Evolutionary conservation across 35 echinoderm and acorn worm species (phyloP), one percentile per base, ranked within the genome.

Genomic region (Eucidaris tribuloides): DNA sequence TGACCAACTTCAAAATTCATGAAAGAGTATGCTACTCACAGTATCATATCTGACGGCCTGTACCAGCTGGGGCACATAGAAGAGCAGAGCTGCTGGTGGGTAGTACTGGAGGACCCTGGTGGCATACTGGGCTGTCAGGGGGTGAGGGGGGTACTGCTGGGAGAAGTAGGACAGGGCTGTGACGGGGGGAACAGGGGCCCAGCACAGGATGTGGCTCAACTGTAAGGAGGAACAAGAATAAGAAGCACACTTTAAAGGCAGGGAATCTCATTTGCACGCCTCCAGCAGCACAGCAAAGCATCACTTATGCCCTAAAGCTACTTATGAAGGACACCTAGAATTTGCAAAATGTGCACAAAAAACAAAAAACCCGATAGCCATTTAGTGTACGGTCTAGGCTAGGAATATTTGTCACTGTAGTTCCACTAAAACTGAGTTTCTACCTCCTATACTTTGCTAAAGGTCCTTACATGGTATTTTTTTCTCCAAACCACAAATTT

Each of bases 1-100:
- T n/a, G n/a, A n/a, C n/a, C n/a, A n/a, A n/a, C n/a, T n/a, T n/a
- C n/a, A n/a, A n/a, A n/a, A n/a, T n/a, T n/a, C n/a, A n/a, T 27
- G 27, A n/a, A n/a, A n/a, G n/a, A n/a, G n/a, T n/a, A n/a, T n/a
- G 9, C 46, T 52, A 89, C 82, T 80, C 29, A 99, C 90, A 22
- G 86, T 87, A 62, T 99, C 96, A 61, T 99, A 99, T 99, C 96
- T 89, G 49, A 99, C 83, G 14, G 96, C 96, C 64, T 93, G 96
- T 4, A 93, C 96, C 2, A 99, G 83, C 79, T 99, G 96, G 72
- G 96, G 96, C 7, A 93, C 91, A 45, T 93, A 93, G 81, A 93
- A 99, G 17, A 99, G 31, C 5, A 99, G 81, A 2, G 90, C 82
- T 70, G 93, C 91, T 17, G 91, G 83, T 25, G 96, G 96, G n/a